Percentiles rank a stretch among this genome's conserved stretches.
phyloP scores from a whole-genome alignment of 2,797 vertebrate genomes.

The Micromesistius poutassou region DNA sequence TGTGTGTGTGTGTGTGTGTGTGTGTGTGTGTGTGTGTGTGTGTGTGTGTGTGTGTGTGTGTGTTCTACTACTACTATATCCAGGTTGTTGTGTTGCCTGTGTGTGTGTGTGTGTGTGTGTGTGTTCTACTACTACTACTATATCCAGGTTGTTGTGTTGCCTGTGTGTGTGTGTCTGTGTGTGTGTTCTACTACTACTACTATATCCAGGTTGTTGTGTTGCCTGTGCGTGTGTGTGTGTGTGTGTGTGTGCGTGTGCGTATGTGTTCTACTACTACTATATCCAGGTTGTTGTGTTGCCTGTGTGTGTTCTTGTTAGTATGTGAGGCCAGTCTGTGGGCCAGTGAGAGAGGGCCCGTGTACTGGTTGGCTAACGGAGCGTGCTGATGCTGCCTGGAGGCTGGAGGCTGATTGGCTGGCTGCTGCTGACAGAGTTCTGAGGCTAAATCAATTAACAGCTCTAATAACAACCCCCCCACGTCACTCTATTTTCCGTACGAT shows the following conservation, averaged over 20 bases:
- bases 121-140: background rate
- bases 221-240: background rate
- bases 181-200: background rate
- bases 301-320: background rate
- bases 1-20: background rate
- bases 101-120: no score
- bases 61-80: background rate
- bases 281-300: background rate
- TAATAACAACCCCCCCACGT: slow-evolving; percentile 29
- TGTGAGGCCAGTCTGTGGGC: slow-evolving; percentile 9
- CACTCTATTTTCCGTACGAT: slow-evolving; percentile 58
- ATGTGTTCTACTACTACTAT: background rate
- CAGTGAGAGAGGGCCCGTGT: slow-evolving; percentile 15
- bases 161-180: background rate
- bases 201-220: background rate
- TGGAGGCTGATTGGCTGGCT: slow-evolving; percentile 37
- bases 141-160: background rate
- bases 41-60: background rate
- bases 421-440: slow-evolving; percentile 42
- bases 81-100: background rate
- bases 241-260: background rate
- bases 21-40: background rate
- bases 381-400: slow-evolving; percentile 42
- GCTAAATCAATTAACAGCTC: slow-evolving; percentile 60
- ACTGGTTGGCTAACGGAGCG: slow-evolving; percentile 29